A percentile compares a stretch with the other conserved stretches of the same genome.
Evolutionary conservation across 2,888 invertebrate species (phyloP).

Genomic region (Platynereis dumerilii): DNA sequence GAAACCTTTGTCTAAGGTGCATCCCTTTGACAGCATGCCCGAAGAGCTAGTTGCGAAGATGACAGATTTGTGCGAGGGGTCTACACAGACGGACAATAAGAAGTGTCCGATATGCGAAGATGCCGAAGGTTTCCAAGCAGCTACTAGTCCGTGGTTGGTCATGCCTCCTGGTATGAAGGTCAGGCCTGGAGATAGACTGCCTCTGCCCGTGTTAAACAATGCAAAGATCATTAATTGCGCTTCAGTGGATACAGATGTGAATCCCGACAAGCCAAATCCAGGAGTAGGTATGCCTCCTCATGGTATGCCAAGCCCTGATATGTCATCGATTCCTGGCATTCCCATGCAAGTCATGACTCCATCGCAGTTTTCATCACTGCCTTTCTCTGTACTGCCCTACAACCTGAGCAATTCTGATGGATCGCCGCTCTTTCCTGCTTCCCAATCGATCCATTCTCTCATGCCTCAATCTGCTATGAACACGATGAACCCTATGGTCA

Average conservation of each 20-base stretch:
- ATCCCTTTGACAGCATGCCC: background rate
- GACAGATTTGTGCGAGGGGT: conserved; percentile 1
- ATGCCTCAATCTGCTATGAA: too few relatives aligned
- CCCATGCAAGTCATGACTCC: too few relatives aligned
- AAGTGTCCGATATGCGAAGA: background rate
- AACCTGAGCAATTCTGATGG: too few relatives aligned
- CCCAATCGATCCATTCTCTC: too few relatives aligned
- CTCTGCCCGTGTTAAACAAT: background rate
- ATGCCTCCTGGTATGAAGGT: conserved; percentile 1
- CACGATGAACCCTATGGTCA: too few relatives aligned
- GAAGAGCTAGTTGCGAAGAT: conserved; percentile 1
- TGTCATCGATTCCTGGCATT: too few relatives aligned
- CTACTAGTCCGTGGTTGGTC: background rate
- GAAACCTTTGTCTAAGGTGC: too few relatives aligned
- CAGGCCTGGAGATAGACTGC: background rate
- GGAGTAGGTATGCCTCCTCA: too few relatives aligned
- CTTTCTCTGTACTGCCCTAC: too few relatives aligned
- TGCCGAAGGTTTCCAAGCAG: background rate
- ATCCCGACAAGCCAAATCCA: background rate
- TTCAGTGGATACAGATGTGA: background rate
- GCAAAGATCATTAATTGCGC: background rate
- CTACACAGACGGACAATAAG: background rate
- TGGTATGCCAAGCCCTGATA: too few relatives aligned
- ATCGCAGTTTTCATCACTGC: too few relatives aligned
- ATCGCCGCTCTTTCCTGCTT: too few relatives aligned